Percentiles rank a stretch among this genome's conserved stretches.
phyloP scores from a whole-genome alignment of 2,888 invertebrate species.

The Drosophila neonasuta region DNA sequence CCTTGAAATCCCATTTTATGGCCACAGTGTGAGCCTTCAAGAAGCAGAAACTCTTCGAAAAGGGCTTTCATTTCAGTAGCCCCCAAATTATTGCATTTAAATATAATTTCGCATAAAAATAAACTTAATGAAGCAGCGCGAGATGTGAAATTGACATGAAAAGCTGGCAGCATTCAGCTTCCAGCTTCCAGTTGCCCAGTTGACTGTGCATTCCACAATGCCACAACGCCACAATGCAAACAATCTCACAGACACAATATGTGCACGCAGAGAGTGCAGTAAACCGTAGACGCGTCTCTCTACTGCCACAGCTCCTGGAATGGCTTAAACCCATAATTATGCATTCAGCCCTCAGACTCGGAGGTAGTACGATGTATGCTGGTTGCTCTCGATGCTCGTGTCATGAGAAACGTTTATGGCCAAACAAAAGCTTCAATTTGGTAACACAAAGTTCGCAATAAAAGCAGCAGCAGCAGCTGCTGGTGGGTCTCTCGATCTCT shows the following conservation, averaged over 20 bases:
- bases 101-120: conserved; percentile 71
- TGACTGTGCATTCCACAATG: conserved; percentile 1
- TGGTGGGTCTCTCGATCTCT: conserved; percentile 32
- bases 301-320: conserved; percentile 15
- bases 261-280: conserved; percentile 33
- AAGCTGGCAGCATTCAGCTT: conserved; percentile 28
- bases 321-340: conserved; percentile 63
- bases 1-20: conserved; percentile 39
- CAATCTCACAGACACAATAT: conserved; percentile 10
- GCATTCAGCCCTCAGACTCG: conserved; percentile 14
- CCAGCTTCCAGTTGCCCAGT: conserved; percentile 29
- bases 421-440: conserved; percentile 60
- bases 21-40: not conserved
- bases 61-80: conserved; percentile 37
- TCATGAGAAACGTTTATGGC: conserved; percentile 68
- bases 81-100: conserved; percentile 69
- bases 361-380: not conserved
- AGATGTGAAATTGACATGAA: conserved; percentile 73
- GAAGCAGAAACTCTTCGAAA: not conserved
- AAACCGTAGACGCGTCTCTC: conserved; percentile 11
- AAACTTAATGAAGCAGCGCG: conserved; percentile 70
- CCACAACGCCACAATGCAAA: conserved; percentile 10
- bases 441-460: conserved; percentile 44
- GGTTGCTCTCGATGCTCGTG: conserved; percentile 31
- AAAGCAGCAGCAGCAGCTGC: conserved; percentile 58